Conservation (phyloP, 2,113 vertebrate genomes). For the Percopsis transmontana region DNA sequence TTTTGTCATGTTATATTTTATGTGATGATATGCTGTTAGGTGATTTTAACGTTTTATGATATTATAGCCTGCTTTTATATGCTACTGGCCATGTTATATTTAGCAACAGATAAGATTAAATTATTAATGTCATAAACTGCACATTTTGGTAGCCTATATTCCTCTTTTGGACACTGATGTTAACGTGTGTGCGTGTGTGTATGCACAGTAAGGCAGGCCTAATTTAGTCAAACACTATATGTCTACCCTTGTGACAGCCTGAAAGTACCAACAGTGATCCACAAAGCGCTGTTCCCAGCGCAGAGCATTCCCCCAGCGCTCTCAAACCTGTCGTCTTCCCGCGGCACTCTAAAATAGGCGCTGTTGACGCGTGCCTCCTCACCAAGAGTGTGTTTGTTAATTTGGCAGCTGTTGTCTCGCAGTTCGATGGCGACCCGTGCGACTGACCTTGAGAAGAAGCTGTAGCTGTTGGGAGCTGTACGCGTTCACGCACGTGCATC, state of each 20-base stretch:
- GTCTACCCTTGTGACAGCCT: constrained; percentile 39
- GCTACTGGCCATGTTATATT: no score
- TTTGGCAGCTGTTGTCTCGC: constrained; percentile 63
- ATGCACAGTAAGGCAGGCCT: constrained; percentile 44
- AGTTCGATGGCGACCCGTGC: constrained; percentile 51
- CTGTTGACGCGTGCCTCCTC: constrained; percentile 53
- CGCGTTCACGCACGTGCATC: neutral
- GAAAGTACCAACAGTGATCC: constrained; percentile 52
- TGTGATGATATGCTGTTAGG: neutral
- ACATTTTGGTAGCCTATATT: neutral
- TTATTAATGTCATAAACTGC: neutral
- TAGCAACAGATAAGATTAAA: neutral
- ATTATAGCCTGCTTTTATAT: no score
- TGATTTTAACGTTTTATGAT: no score
- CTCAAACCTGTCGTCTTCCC: neutral
- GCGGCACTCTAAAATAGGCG: no score
- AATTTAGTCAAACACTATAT: constrained; percentile 43
- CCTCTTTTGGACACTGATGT: neutral
- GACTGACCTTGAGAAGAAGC: constrained; percentile 59
- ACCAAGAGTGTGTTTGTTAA: constrained; percentile 59
- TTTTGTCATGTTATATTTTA: neutral
- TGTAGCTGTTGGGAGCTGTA: neutral
- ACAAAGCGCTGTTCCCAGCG: constrained; percentile 56
- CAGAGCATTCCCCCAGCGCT: constrained; percentile 43
- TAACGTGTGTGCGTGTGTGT: constrained; percentile 1